Evolutionary conservation across 1,140 invertebrate genomes (phyloP).

Genomic region (Drosophila carrolli): DNA sequence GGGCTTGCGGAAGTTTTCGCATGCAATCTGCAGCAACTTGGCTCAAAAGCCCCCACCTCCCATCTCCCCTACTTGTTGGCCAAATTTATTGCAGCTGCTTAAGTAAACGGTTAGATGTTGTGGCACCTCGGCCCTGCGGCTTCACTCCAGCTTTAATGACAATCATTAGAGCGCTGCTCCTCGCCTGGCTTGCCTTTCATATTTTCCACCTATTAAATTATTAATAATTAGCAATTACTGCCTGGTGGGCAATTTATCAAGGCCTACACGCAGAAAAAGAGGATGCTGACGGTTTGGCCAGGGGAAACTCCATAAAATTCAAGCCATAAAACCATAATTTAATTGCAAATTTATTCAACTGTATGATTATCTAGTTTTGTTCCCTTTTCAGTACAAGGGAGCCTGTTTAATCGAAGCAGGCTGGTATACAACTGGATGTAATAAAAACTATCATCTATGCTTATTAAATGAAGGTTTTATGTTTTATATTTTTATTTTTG

Average conservation of each 20-base stretch:
- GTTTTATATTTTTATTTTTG: neutral
- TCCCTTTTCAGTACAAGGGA: neutral
- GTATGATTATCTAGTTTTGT: neutral
- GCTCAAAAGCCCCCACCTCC: neutral
- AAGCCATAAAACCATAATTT: constrained; percentile 15
- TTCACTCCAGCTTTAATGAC: constrained; percentile 52
- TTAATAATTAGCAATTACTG: constrained; percentile 78
- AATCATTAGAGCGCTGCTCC: constrained; percentile 60
- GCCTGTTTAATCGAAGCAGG: neutral
- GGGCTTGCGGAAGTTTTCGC: constrained; percentile 68
- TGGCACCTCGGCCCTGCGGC: constrained; percentile 11
- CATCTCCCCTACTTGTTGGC: constrained; percentile 31
- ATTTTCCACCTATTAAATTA: constrained; percentile 74
- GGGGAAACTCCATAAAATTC: neutral
- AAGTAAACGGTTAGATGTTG: constrained; percentile 60
- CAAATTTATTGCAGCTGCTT: constrained; percentile 69
- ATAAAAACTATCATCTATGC: neutral
- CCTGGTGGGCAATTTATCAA: constrained; percentile 56
- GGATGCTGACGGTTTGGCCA: neutral
- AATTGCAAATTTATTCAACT: constrained; percentile 3
- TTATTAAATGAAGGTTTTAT: neutral
- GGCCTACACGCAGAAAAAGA: constrained; percentile 25
- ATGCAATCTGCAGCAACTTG: constrained; percentile 21
- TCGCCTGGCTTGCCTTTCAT: constrained; percentile 32
- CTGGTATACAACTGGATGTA: neutral